Conservation (phyloP, 2,113 vertebrate species). For the Campylomormyrus numenius region DNA sequence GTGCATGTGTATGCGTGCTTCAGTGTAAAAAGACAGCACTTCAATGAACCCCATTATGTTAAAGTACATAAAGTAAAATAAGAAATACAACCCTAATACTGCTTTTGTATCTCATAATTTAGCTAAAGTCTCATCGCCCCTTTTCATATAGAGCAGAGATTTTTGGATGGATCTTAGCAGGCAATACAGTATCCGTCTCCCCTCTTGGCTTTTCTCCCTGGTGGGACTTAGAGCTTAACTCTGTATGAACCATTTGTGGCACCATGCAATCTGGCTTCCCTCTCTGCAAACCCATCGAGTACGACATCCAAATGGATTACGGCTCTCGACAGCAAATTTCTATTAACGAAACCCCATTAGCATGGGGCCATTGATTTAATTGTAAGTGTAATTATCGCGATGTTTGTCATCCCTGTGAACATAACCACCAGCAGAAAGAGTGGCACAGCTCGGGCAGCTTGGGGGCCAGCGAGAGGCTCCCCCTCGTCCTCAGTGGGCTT, state of each 20-base stretch:
- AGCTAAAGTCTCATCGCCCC: background rate
- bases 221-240: background rate
- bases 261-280: no score
- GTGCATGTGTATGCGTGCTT: background rate
- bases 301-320: background rate
- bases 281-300: no score
- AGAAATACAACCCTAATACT: background rate
- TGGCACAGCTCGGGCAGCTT: background rate
- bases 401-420: background rate
- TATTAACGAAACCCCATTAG: background rate
- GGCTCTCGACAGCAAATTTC: background rate
- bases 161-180: background rate
- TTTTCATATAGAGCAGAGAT: background rate
- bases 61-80: background rate
- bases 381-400: background rate
- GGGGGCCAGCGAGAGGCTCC: background rate
- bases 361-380: background rate
- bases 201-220: background rate
- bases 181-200: background rate
- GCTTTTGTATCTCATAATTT: background rate
- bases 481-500: background rate
- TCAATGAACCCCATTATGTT: background rate
- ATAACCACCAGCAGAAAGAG: background rate
- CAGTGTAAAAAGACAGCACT: background rate
- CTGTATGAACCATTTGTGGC: background rate